Conservation (phyloP, 2,888 invertebrate genomes). For the Lissocephala sabroskyi region DNA sequence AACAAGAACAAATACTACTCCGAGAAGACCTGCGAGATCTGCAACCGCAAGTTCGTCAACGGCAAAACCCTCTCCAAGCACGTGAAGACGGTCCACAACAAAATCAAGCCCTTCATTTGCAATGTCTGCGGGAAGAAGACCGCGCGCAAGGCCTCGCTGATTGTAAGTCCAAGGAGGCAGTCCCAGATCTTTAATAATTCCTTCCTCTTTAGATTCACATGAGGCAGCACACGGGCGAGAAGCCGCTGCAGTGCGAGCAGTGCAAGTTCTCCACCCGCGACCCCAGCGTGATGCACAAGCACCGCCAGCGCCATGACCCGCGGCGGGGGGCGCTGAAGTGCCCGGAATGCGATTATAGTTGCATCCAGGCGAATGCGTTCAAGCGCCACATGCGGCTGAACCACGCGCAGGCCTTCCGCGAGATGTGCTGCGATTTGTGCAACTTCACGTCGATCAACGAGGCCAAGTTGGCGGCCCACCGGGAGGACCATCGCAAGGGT, state of each 20-base stretch:
- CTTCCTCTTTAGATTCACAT: constrained; percentile 77
- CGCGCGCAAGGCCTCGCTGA: constrained; percentile 80
- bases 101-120: constrained; percentile 82
- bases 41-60: constrained; percentile 79
- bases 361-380: constrained; percentile 80
- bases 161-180: constrained; percentile 72
- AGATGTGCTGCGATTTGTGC: constrained; percentile 66
- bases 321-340: constrained; percentile 75
- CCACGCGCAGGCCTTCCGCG: constrained; percentile 73
- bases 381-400: constrained; percentile 77
- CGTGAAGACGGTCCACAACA: constrained; percentile 81
- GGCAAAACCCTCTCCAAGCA: constrained; percentile 80
- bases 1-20: constrained; percentile 74
- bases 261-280: constrained; percentile 83
- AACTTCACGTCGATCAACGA: constrained; percentile 63
- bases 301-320: constrained; percentile 76
- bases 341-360: constrained; percentile 78
- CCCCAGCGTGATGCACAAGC: constrained; percentile 82
- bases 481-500: constrained; percentile 67
- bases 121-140: constrained; percentile 83
- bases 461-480: constrained; percentile 56
- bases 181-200: background rate
- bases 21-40: constrained; percentile 79
- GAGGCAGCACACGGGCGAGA: constrained; percentile 84
- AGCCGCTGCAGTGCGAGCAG: constrained; percentile 80